These are phyloP conservation scores for Cavia porcellus DNA, from an alignment of 2,113 vertebrate genomes.

Conservation along the genomic window DNA sequence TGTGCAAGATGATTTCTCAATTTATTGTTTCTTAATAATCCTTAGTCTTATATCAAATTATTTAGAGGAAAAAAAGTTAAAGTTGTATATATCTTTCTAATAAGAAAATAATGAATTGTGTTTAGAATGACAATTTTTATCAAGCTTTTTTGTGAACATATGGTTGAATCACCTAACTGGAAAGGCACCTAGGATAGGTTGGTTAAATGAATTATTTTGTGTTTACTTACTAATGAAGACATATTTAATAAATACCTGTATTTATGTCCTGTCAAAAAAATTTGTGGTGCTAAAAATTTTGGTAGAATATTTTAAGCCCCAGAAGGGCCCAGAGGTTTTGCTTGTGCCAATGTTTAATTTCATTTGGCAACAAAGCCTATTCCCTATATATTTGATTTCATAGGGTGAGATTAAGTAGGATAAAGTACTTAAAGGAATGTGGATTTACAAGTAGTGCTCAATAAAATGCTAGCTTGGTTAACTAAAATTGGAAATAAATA, in stretches of 20 bases:
- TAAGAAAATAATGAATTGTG: not conserved
- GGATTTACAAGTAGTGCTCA: not conserved
- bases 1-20: not conserved
- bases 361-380: not conserved
- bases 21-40: not conserved
- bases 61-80: not conserved
- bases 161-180: not conserved
- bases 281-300: not conserved
- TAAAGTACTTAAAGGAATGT: not conserved
- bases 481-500: not conserved
- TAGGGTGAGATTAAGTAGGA: not conserved
- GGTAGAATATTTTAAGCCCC: not conserved
- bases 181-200: not conserved
- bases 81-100: not conserved
- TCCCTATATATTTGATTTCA: not conserved
- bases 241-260: not conserved
- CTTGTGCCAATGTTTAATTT: not conserved
- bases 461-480: not conserved
- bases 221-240: not conserved
- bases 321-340: not conserved
- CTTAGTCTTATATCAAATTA: not conserved
- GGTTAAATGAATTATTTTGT: not conserved
- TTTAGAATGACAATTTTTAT: not conserved
- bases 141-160: not conserved
- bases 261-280: not conserved